Percentiles rank a stretch among this genome's conserved stretches.
phyloP scores from a whole-genome alignment of 2,888 invertebrate genomes.

The Strigamia maritima region DNA sequence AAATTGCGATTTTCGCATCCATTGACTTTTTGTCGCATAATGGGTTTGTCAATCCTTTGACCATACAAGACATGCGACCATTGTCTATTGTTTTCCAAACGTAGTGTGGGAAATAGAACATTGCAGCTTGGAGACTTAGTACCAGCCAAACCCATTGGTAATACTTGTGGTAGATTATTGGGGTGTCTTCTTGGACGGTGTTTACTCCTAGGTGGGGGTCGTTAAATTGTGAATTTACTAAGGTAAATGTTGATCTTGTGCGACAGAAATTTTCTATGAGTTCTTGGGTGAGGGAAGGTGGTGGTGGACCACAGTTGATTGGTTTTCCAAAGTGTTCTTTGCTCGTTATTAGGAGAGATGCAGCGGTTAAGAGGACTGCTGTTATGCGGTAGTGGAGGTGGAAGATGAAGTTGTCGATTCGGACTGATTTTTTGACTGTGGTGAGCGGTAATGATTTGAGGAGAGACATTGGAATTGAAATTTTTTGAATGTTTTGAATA shows the following conservation, averaged over 20 bases:
- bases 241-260: conserved; percentile 85
- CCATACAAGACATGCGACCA: conserved; percentile 45
- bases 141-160: conserved; percentile 52
- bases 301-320: conserved; percentile 44
- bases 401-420: conserved; percentile 46
- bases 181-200: conserved; percentile 52
- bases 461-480: too few species aligned
- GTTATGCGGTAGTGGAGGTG: conserved; percentile 47
- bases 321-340: conserved; percentile 47
- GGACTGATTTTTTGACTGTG: too few species aligned
- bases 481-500: too few species aligned
- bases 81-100: conserved; percentile 50
- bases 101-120: conserved; percentile 49
- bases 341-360: conserved; percentile 45
- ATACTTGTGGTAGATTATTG: conserved; percentile 51
- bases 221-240: not conserved
- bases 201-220: conserved; percentile 56
- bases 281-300: conserved; percentile 55
- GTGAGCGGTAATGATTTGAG: too few species aligned
- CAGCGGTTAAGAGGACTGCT: conserved; percentile 45
- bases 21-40: not conserved
- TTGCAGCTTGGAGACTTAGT: conserved; percentile 49
- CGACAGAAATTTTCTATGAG: conserved; percentile 91
- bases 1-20: conserved; percentile 47
- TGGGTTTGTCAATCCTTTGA: conserved; percentile 38